phyloP scores from a whole-genome alignment of 2,113 vertebrate species.

The Brachyhypopomus occidentalis region DNA sequence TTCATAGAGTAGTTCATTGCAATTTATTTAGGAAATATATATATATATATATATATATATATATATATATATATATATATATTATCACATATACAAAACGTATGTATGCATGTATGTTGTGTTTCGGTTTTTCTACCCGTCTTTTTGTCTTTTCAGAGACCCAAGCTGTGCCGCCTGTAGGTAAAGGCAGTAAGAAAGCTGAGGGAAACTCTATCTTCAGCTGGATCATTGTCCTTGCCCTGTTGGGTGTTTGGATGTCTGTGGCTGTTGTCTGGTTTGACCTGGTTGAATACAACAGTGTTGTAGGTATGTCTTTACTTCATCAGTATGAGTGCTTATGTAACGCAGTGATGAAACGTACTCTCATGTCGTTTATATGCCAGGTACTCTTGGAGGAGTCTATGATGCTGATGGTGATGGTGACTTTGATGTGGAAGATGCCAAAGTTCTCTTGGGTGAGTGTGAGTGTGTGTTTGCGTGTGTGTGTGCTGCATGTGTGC shows the following conservation, averaged over 20 bases:
- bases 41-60: too few species aligned
- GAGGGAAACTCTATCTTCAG: constrained; percentile 87
- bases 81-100: too few species aligned
- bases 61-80: too few species aligned
- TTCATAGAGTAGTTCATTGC: too few species aligned
- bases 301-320: constrained; percentile 80
- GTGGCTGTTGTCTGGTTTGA: constrained; percentile 96
- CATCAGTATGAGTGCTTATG: too few species aligned
- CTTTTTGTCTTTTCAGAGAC: constrained; percentile 60
- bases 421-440: constrained; percentile 95
- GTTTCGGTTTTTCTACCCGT: constrained; percentile 10
- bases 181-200: constrained; percentile 81
- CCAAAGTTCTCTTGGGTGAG: constrained; percentile 95
- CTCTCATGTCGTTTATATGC: neutral
- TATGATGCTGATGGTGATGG: constrained; percentile 95
- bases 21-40: too few species aligned
- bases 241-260: constrained; percentile 94
- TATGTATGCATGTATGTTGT: neutral
- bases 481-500: neutral
- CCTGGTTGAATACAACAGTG: constrained; percentile 91
- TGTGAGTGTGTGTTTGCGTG: constrained; percentile 62
- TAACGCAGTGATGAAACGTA: neutral
- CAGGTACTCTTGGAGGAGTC: constrained; percentile 83
- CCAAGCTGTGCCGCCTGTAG: constrained; percentile 69
- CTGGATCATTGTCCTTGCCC: constrained; percentile 92